A percentile compares a stretch with the other conserved stretches of the same genome.
phyloP scores from a whole-genome alignment of 2,888 invertebrate genomes.

The Periphyllus acericola region DNA sequence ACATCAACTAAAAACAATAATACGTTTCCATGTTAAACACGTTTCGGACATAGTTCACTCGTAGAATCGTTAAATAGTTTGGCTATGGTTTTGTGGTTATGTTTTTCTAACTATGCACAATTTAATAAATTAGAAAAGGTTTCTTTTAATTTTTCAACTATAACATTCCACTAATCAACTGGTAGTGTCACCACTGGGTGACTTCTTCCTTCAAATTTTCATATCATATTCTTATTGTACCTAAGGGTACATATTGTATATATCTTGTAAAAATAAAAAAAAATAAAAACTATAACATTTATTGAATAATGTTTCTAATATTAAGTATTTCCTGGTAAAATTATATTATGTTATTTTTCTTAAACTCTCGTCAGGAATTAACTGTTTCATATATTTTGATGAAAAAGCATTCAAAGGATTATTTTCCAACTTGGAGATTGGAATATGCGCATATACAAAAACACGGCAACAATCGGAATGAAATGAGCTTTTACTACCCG shows the following conservation, averaged over 20 bases:
- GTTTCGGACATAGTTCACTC: slow-evolving; percentile 28
- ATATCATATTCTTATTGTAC: too few species aligned
- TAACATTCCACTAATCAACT: too few species aligned
- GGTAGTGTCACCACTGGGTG: too few species aligned
- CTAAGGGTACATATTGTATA: too few species aligned
- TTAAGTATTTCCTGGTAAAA: slow-evolving; percentile 23
- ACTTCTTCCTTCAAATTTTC: too few species aligned
- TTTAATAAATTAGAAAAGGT: slow-evolving; percentile 15
- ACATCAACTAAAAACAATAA: slow-evolving; percentile 52
- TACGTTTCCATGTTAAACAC: slow-evolving; percentile 39
- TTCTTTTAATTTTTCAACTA: slow-evolving; percentile 40
- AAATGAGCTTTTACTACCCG: too few species aligned
- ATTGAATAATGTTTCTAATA: slow-evolving; percentile 29
- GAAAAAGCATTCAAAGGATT: too few species aligned
- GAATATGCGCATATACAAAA: too few species aligned
- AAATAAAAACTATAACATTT: too few species aligned
- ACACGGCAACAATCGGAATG: too few species aligned
- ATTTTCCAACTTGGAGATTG: too few species aligned
- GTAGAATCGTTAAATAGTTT: slow-evolving; percentile 37
- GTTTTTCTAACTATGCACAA: slow-evolving; percentile 38
- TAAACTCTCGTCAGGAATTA: slow-evolving; percentile 15
- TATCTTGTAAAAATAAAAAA: too few species aligned
- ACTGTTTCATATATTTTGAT: neutral
- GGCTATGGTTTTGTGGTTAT: slow-evolving; percentile 32
- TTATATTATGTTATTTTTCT: slow-evolving; percentile 14